Percentiles rank a stretch among this genome's conserved stretches.
These are phyloP conservation scores for Matsumurasca onukii DNA, from an alignment of 1,140 invertebrate species.

Conservation along the genomic window DNA sequence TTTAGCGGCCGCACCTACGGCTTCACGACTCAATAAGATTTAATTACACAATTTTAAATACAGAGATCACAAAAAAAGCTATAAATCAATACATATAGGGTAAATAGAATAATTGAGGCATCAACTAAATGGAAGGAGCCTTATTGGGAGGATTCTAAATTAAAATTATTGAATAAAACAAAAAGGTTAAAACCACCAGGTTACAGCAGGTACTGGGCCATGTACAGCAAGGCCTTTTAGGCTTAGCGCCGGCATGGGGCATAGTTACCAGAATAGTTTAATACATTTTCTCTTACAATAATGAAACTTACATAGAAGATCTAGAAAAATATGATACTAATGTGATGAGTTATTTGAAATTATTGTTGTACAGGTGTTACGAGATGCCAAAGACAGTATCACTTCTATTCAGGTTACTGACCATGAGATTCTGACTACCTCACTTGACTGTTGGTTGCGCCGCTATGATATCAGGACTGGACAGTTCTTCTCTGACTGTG, in stretches of 20 bases:
- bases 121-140: too few species aligned
- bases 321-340: constrained; percentile 1
- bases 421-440: constrained; percentile 88
- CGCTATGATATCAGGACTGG: constrained; percentile 90
- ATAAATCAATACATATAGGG: too few species aligned
- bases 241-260: too few species aligned
- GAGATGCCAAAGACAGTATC: constrained; percentile 92
- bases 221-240: neutral
- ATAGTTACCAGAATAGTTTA: neutral
- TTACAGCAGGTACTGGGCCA: neutral
- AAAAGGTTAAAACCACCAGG: neutral
- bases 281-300: neutral
- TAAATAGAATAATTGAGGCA: too few species aligned
- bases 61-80: too few species aligned
- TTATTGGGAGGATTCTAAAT: too few species aligned
- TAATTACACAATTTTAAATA: neutral
- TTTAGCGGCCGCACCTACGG: neutral
- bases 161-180: too few species aligned
- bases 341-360: neutral
- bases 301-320: neutral
- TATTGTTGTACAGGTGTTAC: constrained; percentile 59
- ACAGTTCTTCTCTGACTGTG: constrained; percentile 77
- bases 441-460: constrained; percentile 84
- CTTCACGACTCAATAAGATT: neutral
- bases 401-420: constrained; percentile 82